Percentiles rank a stretch among this genome's conserved stretches.
phyloP scores from a whole-genome alignment of 2,888 invertebrate genomes.

The Heliconius sara region DNA sequence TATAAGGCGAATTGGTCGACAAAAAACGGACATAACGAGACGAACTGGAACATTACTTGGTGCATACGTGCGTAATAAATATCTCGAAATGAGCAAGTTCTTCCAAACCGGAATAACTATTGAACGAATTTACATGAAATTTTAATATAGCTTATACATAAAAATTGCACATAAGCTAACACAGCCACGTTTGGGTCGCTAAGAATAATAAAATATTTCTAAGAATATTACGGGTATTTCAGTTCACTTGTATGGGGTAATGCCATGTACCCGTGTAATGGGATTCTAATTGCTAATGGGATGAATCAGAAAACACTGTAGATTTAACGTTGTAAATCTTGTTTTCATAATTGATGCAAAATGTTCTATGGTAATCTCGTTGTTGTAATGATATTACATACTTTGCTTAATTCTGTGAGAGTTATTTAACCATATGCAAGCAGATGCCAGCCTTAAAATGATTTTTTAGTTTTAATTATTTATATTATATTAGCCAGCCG shows the following conservation, averaged over 20 bases:
- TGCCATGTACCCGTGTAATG: conserved; percentile 36
- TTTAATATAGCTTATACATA: not conserved
- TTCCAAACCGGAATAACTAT: not conserved
- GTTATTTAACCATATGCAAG: conserved; percentile 13
- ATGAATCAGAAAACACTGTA: conserved; percentile 32
- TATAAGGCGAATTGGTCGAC: too few relatives aligned
- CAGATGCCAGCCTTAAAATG: too few relatives aligned
- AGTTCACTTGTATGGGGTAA: conserved; percentile 30
- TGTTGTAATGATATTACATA: conserved; percentile 39
- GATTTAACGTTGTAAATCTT: conserved; percentile 37
- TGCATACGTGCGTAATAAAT: too few relatives aligned
- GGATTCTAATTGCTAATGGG: conserved; percentile 43
- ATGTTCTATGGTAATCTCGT: conserved; percentile 36
- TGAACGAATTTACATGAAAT: not conserved
- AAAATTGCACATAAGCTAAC: too few relatives aligned
- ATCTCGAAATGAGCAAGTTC: too few relatives aligned
- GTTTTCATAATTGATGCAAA: conserved; percentile 33
- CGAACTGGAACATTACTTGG: too few relatives aligned
- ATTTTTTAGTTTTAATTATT: too few relatives aligned
- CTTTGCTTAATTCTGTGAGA: conserved; percentile 3
- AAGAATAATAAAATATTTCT: not conserved
- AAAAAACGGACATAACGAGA: too few relatives aligned
- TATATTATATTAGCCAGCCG: too few relatives aligned
- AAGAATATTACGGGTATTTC: conserved; percentile 12
- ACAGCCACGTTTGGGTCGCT: too few relatives aligned